Base-by-base conservation (phyloP, 1,140 invertebrate species). In the Hormaphis cornu region DNA sequence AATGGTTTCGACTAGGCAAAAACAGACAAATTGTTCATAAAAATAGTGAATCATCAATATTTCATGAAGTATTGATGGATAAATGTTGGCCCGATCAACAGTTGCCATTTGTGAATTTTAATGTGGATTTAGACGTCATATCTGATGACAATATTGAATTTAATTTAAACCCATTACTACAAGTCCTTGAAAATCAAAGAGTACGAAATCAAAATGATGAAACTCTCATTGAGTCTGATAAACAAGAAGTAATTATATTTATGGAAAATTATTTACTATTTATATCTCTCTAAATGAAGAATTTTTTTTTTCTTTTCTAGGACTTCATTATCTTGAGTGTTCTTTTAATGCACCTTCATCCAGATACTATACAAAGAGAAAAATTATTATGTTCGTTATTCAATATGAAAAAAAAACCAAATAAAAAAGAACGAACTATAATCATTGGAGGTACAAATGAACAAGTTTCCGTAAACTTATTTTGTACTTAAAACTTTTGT, bases 371-470 rank as follows among this genome's bases (percentile, higher is more conserved):
- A 30, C 82, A 85, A 70, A 80, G 87, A 71, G 88, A 89, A 73
- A 83, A 83, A 71, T 76, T 90, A 7, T 76, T 90, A 0, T 85
- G 88, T 69, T 80, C 86, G 50, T 75, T 90, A 3, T 89, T 91
- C 72, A 89, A 89, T 78, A 78, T 90, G 5, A 89, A 88, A 72
- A 90, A 90, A 74, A 83, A 85, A 73, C 88, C 88, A 20, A 83
- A 86, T 70, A 82, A 85, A 72, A 83, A 85, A 14, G 88, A 90
- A 75, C 80, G 89, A 71, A 80, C 83, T 73, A 82, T 85, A 75
- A 88, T 90, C 74, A 76, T 89, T 71, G 80, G 83, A 70, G 84
- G 84, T 82, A 75, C 72, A 70, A 54, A 5, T 16, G 10, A 56
- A 37, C 37, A 42, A 6, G 16, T 26, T 37, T 24, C 14, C n/a